Percentiles rank a stretch among this genome's conserved stretches.
Conservation (phyloP, 2,797 vertebrate genomes). For the Myotis planiceps region DNA sequence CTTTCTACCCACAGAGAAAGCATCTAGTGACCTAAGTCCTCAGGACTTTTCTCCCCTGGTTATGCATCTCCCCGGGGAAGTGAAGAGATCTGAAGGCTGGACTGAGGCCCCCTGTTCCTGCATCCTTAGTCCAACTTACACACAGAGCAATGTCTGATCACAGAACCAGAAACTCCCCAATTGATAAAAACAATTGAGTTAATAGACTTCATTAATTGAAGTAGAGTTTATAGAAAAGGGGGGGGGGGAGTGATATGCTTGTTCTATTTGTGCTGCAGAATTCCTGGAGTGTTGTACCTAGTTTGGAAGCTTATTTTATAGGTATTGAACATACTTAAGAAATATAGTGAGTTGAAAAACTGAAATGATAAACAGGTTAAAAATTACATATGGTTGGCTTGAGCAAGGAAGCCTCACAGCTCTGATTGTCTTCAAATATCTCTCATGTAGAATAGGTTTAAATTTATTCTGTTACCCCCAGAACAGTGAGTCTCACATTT, state of each 20-base stretch:
- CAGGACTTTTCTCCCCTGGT: background rate
- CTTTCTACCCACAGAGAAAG: background rate
- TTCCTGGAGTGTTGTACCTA: background rate
- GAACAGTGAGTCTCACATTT: background rate
- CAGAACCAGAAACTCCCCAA: background rate
- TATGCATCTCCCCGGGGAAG: background rate
- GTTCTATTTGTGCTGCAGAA: background rate
- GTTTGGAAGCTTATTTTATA: background rate
- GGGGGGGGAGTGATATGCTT: background rate
- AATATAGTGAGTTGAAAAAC: background rate
- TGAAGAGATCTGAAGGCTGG: background rate
- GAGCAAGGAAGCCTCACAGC: background rate
- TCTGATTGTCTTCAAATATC: background rate
- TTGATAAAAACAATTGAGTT: background rate
- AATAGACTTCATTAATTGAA: background rate
- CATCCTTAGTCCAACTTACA: background rate
- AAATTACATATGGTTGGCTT: background rate
- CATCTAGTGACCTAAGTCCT: background rate
- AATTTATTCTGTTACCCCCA: background rate
- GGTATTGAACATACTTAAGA: background rate
- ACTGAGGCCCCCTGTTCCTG: background rate
- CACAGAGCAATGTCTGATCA: background rate
- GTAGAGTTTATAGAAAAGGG: background rate
- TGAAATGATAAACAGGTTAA: constrained; percentile 2
- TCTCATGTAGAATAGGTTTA: background rate